Evolutionary conservation across 2,797 vertebrate species (phyloP).

Genomic region (Poeciliopsis presidionis): DNA sequence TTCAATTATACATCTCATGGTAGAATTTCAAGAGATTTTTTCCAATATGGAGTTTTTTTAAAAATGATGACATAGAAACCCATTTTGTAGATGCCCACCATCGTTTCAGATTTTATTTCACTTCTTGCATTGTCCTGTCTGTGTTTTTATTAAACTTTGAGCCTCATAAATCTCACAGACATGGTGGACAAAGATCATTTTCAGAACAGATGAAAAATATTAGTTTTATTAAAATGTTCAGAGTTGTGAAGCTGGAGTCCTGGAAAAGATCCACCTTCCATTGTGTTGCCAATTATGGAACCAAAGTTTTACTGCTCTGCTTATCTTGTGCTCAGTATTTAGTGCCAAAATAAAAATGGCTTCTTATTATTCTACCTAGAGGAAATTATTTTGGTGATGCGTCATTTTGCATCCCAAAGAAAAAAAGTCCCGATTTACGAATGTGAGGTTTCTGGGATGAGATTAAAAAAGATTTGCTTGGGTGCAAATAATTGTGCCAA

Average conservation of each 20-base stretch:
- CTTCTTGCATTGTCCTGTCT: neutral
- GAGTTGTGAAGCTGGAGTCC: too few species aligned
- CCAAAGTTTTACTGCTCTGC: neutral
- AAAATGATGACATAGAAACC: neutral
- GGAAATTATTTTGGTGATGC: neutral
- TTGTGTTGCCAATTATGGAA: neutral
- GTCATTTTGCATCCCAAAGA: neutral
- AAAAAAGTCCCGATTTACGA: neutral
- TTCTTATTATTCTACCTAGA: neutral
- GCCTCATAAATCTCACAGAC: too few species aligned
- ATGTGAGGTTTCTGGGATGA: neutral
- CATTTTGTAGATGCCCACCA: neutral
- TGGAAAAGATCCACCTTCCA: neutral
- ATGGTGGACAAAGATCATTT: too few species aligned
- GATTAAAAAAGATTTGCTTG: neutral
- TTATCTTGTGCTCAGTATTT: neutral
- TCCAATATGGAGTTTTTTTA: neutral
- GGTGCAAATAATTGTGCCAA: neutral
- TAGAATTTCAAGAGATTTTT: too few species aligned
- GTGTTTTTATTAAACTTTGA: neutral
- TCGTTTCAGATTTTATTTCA: neutral
- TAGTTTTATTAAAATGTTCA: too few species aligned
- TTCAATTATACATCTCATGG: too few species aligned
- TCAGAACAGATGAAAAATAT: too few species aligned
- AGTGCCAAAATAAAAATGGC: neutral